Percentiles rank a stretch among this genome's conserved stretches.
These are phyloP conservation scores for Pan paniscus DNA, from an alignment of 2,113 vertebrate species.

Conservation along the genomic window DNA sequence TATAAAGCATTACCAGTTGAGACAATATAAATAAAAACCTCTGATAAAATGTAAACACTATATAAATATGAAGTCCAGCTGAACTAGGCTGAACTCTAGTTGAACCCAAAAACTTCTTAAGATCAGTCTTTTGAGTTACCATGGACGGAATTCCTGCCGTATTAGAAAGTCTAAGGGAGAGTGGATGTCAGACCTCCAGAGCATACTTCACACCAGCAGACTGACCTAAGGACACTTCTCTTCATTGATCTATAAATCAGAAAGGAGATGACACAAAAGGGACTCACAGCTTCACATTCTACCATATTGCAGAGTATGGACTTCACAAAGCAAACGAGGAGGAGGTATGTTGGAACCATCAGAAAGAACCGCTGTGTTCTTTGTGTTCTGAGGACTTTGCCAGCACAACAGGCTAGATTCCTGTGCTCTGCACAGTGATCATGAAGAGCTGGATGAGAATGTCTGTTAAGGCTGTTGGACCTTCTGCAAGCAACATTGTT, in stretches of 20 bases:
- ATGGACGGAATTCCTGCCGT: conserved; percentile 5
- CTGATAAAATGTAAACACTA: conserved; percentile 43
- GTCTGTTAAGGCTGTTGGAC: neutral
- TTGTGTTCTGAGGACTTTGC: neutral
- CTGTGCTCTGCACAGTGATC: neutral
- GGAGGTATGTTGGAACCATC: neutral
- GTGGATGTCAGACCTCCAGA: neutral
- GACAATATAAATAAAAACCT: conserved; percentile 47
- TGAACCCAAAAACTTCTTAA: conserved; percentile 40
- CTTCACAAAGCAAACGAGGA: neutral
- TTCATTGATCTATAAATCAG: neutral
- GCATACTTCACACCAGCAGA: neutral
- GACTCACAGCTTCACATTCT: neutral
- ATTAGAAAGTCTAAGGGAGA: conserved; percentile 7
- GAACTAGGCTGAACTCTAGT: conserved; percentile 36
- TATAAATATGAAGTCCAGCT: conserved; percentile 7
- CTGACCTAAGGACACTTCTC: neutral
- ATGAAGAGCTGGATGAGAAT: neutral
- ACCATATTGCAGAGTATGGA: neutral
- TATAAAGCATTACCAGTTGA: neutral
- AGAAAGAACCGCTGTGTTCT: neutral
- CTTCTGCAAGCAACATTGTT: neutral
- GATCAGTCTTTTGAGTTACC: conserved; percentile 7
- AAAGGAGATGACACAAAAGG: neutral
- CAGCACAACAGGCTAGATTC: neutral